A percentile compares a stretch with the other conserved stretches of the same genome.
These are phyloP conservation scores for Chromis chromis DNA, from an alignment of 2,797 vertebrate genomes.

Conservation along the genomic window DNA sequence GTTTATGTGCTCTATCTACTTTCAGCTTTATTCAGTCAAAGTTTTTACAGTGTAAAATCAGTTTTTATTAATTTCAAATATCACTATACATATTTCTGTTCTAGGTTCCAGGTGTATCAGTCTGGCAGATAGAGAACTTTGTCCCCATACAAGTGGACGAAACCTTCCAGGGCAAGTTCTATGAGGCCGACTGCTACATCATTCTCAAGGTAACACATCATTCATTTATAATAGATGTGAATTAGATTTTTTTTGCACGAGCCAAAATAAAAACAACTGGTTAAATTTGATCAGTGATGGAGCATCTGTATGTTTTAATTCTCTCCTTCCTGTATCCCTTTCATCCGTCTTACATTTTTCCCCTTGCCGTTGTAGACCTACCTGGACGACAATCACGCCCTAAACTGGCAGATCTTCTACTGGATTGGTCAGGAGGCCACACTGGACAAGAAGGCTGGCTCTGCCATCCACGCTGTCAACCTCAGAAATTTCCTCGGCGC, in stretches of 20 bases:
- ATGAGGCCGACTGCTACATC: slow-evolving; percentile 98
- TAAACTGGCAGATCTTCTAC: slow-evolving; percentile 96
- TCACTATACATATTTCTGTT: not conserved
- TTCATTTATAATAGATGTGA: not conserved
- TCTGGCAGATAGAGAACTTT: slow-evolving; percentile 99
- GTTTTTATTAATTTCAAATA: too few species aligned
- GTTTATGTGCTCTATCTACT: slow-evolving; percentile 62
- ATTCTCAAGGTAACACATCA: slow-evolving; percentile 89
- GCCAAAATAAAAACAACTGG: not conserved
- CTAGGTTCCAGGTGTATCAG: slow-evolving; percentile 89
- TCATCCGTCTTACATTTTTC: not conserved
- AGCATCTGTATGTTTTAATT: not conserved
- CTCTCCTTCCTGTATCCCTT: too few species aligned
- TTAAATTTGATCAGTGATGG: not conserved
- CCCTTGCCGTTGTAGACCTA: slow-evolving; percentile 83
- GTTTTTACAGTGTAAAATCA: not conserved
- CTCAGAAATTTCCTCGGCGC: slow-evolving; percentile 96
- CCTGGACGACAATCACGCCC: slow-evolving; percentile 91
- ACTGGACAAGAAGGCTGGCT: slow-evolving; percentile 95
- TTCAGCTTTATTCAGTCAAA: not conserved
- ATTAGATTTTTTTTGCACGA: not conserved
- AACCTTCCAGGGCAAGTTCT: slow-evolving; percentile 94
- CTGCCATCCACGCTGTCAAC: slow-evolving; percentile 97
- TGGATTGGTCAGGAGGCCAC: slow-evolving; percentile 98
- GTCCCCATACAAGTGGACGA: slow-evolving; percentile 92